Evolutionary conservation across 2,113 vertebrate species (phyloP).

Genomic region (Rhombomys opimus): DNA sequence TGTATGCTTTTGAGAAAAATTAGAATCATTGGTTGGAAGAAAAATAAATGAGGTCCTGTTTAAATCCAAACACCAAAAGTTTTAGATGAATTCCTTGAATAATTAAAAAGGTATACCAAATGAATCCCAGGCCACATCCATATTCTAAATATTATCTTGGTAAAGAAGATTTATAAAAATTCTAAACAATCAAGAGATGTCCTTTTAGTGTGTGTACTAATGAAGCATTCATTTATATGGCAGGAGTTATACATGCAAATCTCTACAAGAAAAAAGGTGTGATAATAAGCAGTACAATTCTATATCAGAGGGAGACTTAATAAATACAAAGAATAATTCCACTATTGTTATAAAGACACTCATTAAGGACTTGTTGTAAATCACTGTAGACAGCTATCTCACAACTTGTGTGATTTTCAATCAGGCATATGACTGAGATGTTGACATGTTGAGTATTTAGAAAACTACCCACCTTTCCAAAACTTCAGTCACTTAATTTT

Average conservation of each 20-base stretch:
- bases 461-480: background rate
- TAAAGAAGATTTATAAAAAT: constrained; percentile 26
- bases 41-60: constrained; percentile 60
- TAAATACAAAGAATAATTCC: background rate
- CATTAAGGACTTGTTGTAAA: background rate
- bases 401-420: background rate
- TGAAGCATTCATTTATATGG: background rate
- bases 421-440: background rate
- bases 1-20: constrained; percentile 43
- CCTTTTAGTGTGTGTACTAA: background rate
- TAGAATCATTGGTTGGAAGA: constrained; percentile 47
- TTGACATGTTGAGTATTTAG: background rate
- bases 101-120: constrained; percentile 23
- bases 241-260: background rate
- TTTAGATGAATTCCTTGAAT: background rate
- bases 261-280: background rate
- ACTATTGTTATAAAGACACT: background rate
- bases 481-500: background rate
- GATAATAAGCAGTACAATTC: background rate
- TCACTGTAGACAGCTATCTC: background rate
- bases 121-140: background rate
- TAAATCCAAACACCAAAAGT: constrained; percentile 8
- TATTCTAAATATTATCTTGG: background rate
- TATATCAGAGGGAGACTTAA: background rate
- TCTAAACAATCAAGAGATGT: background rate